These are phyloP conservation scores for Oceanodroma leucorhoa DNA, from an alignment of 2,797 vertebrate species.

Conservation along the genomic window DNA sequence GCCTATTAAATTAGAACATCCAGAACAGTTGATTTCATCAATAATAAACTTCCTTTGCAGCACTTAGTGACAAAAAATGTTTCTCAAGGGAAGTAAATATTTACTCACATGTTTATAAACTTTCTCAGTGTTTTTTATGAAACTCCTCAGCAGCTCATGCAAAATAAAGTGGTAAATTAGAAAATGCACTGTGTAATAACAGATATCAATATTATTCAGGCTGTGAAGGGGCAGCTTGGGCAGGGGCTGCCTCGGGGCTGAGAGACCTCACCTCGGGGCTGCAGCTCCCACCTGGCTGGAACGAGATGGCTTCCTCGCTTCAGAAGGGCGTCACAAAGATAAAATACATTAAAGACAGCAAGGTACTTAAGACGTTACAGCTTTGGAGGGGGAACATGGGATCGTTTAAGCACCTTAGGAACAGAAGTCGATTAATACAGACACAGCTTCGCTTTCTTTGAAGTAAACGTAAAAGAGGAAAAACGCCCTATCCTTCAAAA, in stretches of 20 bases:
- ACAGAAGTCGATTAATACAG: not conserved
- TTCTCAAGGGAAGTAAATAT: constrained; percentile 24
- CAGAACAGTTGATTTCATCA: constrained; percentile 8
- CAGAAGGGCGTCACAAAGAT: not conserved
- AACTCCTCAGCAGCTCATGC: not conserved
- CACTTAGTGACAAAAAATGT: constrained; percentile 13
- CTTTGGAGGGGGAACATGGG: not conserved
- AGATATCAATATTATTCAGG: not conserved
- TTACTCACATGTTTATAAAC: constrained; percentile 31
- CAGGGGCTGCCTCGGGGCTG: not conserved
- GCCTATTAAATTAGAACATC: not conserved
- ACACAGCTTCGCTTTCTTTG: not conserved
- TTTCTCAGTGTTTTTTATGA: not conserved
- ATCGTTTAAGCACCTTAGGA: not conserved
- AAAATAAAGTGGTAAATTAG: not conserved
- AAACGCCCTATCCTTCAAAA: not conserved
- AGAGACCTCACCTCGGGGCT: not conserved
- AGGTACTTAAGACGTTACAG: not conserved
- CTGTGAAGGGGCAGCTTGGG: not conserved
- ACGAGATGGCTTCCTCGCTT: accelerated
- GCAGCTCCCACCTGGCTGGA: not conserved
- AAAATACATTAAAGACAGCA: not conserved
- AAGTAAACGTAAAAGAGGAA: not conserved
- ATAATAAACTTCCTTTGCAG: constrained; percentile 14
- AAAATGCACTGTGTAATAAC: not conserved